Evolutionary conservation across 2,888 invertebrate genomes (phyloP), one percentile per base, ranked within the genome.

Genomic region (Noctua janthe): DNA sequence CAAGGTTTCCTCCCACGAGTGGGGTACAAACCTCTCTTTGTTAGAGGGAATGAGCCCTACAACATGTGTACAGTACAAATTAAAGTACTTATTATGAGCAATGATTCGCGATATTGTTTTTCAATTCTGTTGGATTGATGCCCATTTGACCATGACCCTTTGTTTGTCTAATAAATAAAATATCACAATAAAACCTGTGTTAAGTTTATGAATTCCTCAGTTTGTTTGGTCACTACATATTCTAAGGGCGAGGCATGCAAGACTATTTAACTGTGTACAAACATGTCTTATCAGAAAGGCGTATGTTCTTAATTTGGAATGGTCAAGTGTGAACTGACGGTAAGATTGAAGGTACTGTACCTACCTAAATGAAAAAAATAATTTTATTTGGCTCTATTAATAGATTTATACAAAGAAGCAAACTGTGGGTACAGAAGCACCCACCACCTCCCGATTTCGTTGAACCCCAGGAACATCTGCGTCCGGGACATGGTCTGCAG

Each of bases 241-340:
- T 83, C 85, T 88, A 84, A 89, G 87, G 91, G 92, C 89, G 91
- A 90, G 92, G 86, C 87, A 78, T 69, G 79, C 84, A 83, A 77
- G 89, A 78, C 88, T 91, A 90, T 92, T 92, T 91, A 89, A 88
- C 91, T 91, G 89, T 88, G 85, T 89, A 87, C 91, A 92, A 91
- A 88, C 84, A 86, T 64, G 83, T 78, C 90, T 91, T 91, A 90
- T 90, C 90, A 90, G 78, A 76, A 81, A 82, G 74, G 76, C 78
- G 80, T 86, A 85, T 79, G 83, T 87, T 89, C 83, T 78, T 83
- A 72, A 90, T 89, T 85, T 87, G 17, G 54, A 81, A 78, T 70
- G 39, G 86, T 75, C 78, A 84, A 85, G 87, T 74, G 74, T 64
- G 84, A 86, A 35, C 7, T 2, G 15, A 23, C 6, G 6, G n/a